Evolutionary conservation across 2,888 invertebrate genomes (phyloP).

Genomic region (Folsomia manolachei): DNA sequence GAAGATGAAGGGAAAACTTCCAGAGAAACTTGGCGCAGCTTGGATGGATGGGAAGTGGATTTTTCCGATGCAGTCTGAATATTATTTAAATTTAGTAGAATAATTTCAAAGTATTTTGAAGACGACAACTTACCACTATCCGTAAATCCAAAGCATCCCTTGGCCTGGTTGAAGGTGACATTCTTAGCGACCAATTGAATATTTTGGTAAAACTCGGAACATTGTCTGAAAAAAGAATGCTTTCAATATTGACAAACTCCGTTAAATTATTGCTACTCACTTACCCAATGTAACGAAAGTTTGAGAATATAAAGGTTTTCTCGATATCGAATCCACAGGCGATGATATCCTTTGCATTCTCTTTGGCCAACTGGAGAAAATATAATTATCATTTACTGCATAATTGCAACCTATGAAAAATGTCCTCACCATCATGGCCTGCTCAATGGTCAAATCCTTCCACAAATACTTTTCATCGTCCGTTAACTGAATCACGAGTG

Average conservation of each 20-base stretch:
- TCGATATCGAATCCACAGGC: slow-evolving; percentile 90
- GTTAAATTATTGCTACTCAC: too few relatives aligned
- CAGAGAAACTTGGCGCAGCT: slow-evolving; percentile 89
- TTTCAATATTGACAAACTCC: background rate
- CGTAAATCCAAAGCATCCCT: slow-evolving; percentile 96
- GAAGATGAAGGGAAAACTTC: slow-evolving; percentile 88
- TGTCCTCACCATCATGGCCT: slow-evolving; percentile 64
- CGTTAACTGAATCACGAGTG: slow-evolving; percentile 88
- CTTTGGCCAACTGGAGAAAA: slow-evolving; percentile 66
- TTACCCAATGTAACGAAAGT: slow-evolving; percentile 92
- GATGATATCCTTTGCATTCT: slow-evolving; percentile 97
- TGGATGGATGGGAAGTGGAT: slow-evolving; percentile 94
- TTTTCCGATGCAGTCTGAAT: slow-evolving; percentile 80
- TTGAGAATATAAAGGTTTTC: slow-evolving; percentile 95
- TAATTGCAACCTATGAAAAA: background rate
- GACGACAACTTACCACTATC: slow-evolving; percentile 66
- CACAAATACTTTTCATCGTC: slow-evolving; percentile 98
- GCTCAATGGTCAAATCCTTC: slow-evolving; percentile 80
- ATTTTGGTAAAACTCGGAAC: slow-evolving; percentile 88
- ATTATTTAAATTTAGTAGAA: background rate
- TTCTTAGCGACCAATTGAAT: slow-evolving; percentile 87
- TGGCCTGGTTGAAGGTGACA: slow-evolving; percentile 96
- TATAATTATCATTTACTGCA: background rate
- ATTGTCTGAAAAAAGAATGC: slow-evolving; percentile 61
- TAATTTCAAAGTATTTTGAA: background rate